phyloP scores from a whole-genome alignment of 2,113 vertebrate genomes.

The Chiloscyllium plagiosum region DNA sequence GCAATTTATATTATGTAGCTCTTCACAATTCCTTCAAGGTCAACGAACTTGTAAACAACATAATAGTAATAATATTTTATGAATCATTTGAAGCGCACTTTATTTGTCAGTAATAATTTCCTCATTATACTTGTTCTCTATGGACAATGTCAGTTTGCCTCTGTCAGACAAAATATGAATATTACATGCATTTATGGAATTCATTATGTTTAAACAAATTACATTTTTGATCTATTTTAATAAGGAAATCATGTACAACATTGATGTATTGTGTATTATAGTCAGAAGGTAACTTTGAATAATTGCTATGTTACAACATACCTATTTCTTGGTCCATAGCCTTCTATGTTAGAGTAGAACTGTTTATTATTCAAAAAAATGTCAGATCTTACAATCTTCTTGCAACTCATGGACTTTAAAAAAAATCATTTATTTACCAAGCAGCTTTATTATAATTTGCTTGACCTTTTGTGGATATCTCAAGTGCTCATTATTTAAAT shows the following conservation, averaged over 20 bases:
- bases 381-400: neutral
- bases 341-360: neutral
- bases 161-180: neutral
- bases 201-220: slow-evolving; percentile 5
- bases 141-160: neutral
- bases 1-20: neutral
- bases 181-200: neutral
- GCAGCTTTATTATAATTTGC: slow-evolving; percentile 4
- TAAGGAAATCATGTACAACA: neutral
- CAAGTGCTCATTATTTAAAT: neutral
- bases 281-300: neutral
- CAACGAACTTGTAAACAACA: slow-evolving; percentile 8
- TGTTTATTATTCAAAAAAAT: neutral
- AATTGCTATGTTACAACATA: neutral
- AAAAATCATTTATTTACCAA: neutral
- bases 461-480: neutral
- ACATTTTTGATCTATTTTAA: neutral
- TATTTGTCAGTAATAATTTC: slow-evolving; percentile 24
- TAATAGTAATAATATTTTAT: slow-evolving; percentile 18
- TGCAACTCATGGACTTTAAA: neutral
- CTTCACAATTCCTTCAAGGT: slow-evolving; percentile 19
- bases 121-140: slow-evolving; percentile 14
- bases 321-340: neutral
- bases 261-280: neutral
- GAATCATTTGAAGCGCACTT: neutral